These are phyloP conservation scores for Crenichthys baileyi DNA, from an alignment of 2,797 vertebrate species.

Conservation along the genomic window DNA sequence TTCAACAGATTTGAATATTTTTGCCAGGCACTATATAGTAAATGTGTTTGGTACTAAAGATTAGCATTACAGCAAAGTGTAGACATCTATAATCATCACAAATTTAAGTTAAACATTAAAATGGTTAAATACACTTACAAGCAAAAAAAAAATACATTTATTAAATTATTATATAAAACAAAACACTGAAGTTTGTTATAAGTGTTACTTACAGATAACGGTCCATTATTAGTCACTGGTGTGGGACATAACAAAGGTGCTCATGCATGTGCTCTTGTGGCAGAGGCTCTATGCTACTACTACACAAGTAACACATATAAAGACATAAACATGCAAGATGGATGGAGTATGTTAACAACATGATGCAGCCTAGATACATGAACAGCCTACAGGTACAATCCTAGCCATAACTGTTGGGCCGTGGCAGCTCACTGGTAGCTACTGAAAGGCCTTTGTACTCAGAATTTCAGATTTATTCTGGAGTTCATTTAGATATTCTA, in stretches of 20 bases:
- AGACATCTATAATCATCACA: conserved; percentile 52
- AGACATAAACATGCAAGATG: conserved; percentile 67
- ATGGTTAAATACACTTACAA: conserved; percentile 3
- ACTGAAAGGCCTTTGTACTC: too few relatives aligned
- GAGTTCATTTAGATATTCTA: neutral
- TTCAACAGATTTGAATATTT: neutral
- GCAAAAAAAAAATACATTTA: conserved; percentile 29
- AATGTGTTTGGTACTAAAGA: conserved; percentile 63
- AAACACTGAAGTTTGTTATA: conserved; percentile 33
- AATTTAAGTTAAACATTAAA: conserved; percentile 41
- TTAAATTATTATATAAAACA: neutral
- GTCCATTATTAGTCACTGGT: conserved; percentile 63
- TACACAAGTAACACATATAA: conserved; percentile 47
- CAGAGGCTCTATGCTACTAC: conserved; percentile 42
- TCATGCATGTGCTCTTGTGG: conserved; percentile 56
- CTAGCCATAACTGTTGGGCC: conserved; percentile 38
- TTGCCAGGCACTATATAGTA: neutral
- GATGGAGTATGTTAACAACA: conserved; percentile 33
- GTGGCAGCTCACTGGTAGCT: neutral
- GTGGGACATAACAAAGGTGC: conserved; percentile 51
- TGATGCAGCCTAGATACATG: conserved; percentile 31
- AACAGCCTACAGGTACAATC: conserved; percentile 58
- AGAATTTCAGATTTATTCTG: neutral
- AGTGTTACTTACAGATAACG: conserved; percentile 56
- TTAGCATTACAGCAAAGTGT: conserved; percentile 53